Evolutionary conservation across 1,140 invertebrate species (phyloP).

Genomic region (Mesaphorura yosii): DNA sequence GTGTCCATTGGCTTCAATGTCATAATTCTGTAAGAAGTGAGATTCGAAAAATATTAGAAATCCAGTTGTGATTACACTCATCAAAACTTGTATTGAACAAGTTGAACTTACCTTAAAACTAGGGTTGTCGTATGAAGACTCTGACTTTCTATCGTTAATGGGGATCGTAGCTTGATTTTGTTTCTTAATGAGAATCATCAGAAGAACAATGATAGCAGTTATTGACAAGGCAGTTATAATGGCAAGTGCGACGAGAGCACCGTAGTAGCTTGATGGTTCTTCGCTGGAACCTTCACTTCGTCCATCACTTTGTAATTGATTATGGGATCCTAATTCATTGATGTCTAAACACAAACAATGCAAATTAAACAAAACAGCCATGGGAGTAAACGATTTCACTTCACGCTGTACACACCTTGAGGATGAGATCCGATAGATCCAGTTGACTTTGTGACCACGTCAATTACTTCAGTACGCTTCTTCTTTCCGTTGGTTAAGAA

Average conservation of each 20-base stretch:
- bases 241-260: slow-evolving; percentile 70
- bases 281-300: slow-evolving; percentile 11
- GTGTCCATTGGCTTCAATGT: slow-evolving; percentile 30
- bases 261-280: slow-evolving; percentile 63
- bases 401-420: slow-evolving; percentile 35
- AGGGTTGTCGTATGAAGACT: slow-evolving; percentile 79
- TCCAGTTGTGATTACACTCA: not conserved
- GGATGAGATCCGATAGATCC: slow-evolving; percentile 49
- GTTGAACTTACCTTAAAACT: slow-evolving; percentile 65
- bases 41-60: too few relatives aligned
- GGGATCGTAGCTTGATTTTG: slow-evolving; percentile 50
- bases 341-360: too few relatives aligned
- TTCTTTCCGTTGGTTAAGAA: slow-evolving; percentile 81
- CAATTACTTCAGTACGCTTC: slow-evolving; percentile 67
- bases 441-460: slow-evolving; percentile 67
- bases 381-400: slow-evolving; percentile 5
- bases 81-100: not conserved
- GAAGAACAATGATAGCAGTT: slow-evolving; percentile 60
- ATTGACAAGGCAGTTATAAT: slow-evolving; percentile 72
- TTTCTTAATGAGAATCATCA: slow-evolving; percentile 64
- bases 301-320: slow-evolving; percentile 1
- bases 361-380: not conserved
- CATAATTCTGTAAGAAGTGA: slow-evolving; percentile 25
- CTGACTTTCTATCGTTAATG: slow-evolving; percentile 42
- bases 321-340: not conserved